Evolutionary conservation across 2,797 vertebrate genomes (phyloP).

Genomic region (Sebastiscus tertius): DNA sequence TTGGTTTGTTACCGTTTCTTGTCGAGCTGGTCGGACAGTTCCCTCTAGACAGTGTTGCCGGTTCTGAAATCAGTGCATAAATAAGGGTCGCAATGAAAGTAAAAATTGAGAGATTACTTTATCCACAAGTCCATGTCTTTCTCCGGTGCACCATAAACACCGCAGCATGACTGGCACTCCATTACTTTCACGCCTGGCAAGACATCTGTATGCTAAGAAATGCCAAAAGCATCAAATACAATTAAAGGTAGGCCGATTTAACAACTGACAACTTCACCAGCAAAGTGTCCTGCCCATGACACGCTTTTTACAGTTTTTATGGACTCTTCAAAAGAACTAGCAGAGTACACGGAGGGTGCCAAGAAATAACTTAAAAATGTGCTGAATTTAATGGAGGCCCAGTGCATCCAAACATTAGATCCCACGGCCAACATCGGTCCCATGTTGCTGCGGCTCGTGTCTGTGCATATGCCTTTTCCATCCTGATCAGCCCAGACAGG

Average conservation of each 20-base stretch:
- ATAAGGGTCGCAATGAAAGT: conserved; percentile 7
- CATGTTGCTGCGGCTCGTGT: conserved; percentile 15
- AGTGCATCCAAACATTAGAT: conserved; percentile 9
- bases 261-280: conserved; percentile 14
- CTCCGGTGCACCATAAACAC: background rate
- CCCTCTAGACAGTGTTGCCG: conserved; percentile 36
- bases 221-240: conserved; percentile 3
- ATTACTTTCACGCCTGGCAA: background rate
- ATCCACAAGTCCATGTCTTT: background rate
- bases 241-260: conserved; percentile 12
- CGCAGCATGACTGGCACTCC: background rate
- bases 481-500: conserved; percentile 54
- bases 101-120: conserved; percentile 5
- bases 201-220: background rate
- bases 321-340: background rate
- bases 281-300: background rate
- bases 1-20: conserved; percentile 42
- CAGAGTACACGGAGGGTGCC: background rate
- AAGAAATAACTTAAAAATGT: conserved; percentile 8
- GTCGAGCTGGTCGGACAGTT: conserved; percentile 25
- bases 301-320: conserved; percentile 1
- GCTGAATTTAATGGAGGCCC: conserved; percentile 17
- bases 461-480: conserved; percentile 46
- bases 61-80: conserved; percentile 31
- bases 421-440: conserved; percentile 10